Base-by-base conservation (phyloP, 1,140 invertebrate species). In the Ladona fulva region DNA sequence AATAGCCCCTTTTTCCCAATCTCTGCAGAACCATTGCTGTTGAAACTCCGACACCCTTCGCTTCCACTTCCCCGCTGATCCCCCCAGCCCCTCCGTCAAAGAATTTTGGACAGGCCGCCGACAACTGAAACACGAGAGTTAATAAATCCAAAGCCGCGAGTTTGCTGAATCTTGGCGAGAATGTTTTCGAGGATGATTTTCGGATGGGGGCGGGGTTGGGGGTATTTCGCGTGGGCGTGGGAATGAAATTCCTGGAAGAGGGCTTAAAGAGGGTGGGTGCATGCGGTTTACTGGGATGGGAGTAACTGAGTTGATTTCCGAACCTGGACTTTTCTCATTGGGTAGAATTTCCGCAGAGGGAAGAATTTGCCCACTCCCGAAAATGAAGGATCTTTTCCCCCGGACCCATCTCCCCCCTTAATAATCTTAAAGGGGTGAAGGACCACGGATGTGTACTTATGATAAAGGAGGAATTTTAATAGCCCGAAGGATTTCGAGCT, bases 401-500 rank as follows among this genome's bases (percentile, higher is more conserved):
- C 44, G 19, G 19, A 52, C 44, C 44, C 10, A 66, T 6, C 12
- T 12, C 52, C 52, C 16, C 14, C 3, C 52, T 3, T 66, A 66
- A 66, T 66, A 66, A 66, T 66, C n/a, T 22, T 19, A 66, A 66
- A 22, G 52, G n/a, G 19, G 19, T 52, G 44, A 52, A 52, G 44
- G 3, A 22, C 16, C n/a, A 12, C 16, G 52, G 52, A 66, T 66
- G 52, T 19, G 52, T 66, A 66, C 52, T 66, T 66, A 66, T 66
- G 52, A 66, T 66, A 66, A 66, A 66, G 52, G n/a, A 66, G 52
- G 52, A 66, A 66, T 66, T 66, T 66, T 66, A 66, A 22, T 66
- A 22, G 14, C 52, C 52, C 16, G 52, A 66, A 66, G n/a, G n/a
- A 66, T 16, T 66, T 66, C n/a, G 14, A 19, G 52, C n/a, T 12